A percentile compares a stretch with the other conserved stretches of the same genome.
Conservation (phyloP, 35 echinoderm and acorn worm genomes). For the Holothuria glaberrima region DNA sequence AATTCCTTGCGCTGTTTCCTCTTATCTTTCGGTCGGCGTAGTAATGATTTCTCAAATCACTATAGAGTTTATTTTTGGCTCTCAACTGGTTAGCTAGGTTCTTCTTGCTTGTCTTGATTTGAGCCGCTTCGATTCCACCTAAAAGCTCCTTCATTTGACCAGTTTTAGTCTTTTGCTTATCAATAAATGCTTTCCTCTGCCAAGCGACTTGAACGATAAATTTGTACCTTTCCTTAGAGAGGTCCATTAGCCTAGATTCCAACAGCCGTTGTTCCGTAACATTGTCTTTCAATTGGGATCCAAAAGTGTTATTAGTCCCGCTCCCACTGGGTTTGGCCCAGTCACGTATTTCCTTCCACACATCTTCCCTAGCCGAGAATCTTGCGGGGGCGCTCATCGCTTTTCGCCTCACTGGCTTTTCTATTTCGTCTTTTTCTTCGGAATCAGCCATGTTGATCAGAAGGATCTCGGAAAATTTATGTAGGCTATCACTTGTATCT, state of each 20-base stretch:
- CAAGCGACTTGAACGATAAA: constrained; percentile 93
- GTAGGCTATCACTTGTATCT: too few relatives aligned
- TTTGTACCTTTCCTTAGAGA: constrained; percentile 94
- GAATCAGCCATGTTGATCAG: too few relatives aligned
- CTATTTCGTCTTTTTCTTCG: too few relatives aligned
- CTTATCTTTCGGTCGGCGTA: constrained; percentile 67
- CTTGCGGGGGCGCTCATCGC: constrained; percentile 77
- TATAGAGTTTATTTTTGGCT: constrained; percentile 57
- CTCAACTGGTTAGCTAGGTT: constrained; percentile 53
- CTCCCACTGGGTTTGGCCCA: constrained; percentile 86
- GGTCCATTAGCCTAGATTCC: constrained; percentile 78
- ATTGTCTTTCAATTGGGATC: constrained; percentile 93
- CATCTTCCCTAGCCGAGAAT: constrained; percentile 71
- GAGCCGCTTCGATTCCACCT: constrained; percentile 66
- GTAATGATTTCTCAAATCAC: constrained; percentile 54
- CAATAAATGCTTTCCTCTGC: constrained; percentile 93
- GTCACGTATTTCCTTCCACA: constrained; percentile 84
- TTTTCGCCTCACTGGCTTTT: neutral
- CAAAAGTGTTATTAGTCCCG: constrained; percentile 70
- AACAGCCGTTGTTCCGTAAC: constrained; percentile 91
- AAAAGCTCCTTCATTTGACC: constrained; percentile 93
- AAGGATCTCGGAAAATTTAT: too few relatives aligned
- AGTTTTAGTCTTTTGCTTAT: constrained; percentile 80
- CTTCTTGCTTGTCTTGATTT: constrained; percentile 54
- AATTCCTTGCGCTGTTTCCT: constrained; percentile 46